These are phyloP conservation scores for Chloroceryle aenea DNA, from an alignment of 2,113 vertebrate species.

Conservation along the genomic window DNA sequence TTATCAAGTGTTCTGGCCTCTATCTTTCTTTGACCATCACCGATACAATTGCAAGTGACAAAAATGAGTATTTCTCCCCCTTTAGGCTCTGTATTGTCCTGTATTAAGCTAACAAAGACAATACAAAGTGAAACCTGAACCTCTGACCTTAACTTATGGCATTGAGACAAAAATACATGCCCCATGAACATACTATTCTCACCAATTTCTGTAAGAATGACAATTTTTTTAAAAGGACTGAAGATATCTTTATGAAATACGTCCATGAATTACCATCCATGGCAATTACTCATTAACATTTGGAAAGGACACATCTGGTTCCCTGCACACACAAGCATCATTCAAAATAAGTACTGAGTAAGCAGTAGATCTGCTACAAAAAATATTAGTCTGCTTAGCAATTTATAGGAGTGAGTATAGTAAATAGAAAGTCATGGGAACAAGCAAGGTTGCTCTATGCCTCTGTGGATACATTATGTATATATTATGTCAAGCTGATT, in stretches of 20 bases:
- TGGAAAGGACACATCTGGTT: slow-evolving; percentile 30
- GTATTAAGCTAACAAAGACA: slow-evolving; percentile 28
- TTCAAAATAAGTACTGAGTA: slow-evolving; percentile 43
- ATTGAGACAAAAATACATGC: background rate
- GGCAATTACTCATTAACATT: slow-evolving; percentile 31
- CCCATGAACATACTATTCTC: background rate
- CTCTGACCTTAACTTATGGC: background rate
- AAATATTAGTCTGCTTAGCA: background rate
- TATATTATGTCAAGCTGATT: slow-evolving; percentile 22
- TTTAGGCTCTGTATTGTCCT: background rate
- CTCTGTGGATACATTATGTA: background rate
- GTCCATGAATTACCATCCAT: background rate
- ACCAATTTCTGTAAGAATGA: background rate
- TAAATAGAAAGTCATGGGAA: slow-evolving; percentile 30
- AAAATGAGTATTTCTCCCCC: slow-evolving; percentile 41
- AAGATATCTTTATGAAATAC: background rate
- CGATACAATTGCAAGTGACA: slow-evolving; percentile 66
- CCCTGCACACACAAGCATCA: background rate
- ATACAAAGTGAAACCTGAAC: background rate
- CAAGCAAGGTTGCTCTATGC: background rate
- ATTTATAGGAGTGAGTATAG: background rate
- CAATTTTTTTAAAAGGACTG: background rate
- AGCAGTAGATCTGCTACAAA: slow-evolving; percentile 22
- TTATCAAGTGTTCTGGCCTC: slow-evolving; percentile 78
- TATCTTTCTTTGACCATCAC: slow-evolving; percentile 52